Evolutionary conservation across 2,888 invertebrate genomes (phyloP).

Genomic region (Lycophotia porphyrea): DNA sequence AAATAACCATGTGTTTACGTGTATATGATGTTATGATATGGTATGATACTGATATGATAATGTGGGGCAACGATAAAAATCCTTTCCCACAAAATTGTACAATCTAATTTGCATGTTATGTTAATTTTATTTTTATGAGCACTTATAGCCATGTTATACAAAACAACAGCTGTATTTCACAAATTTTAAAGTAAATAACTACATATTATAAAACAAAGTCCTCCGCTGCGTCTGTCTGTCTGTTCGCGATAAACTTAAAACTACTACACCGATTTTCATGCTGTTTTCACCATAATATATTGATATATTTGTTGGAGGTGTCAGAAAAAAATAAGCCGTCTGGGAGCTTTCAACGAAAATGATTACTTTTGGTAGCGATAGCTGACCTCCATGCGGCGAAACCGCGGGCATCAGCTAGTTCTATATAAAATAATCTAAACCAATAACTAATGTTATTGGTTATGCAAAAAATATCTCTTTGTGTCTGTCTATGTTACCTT

Average conservation of each 20-base stretch:
- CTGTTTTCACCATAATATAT: too few relatives aligned
- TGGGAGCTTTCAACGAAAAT: too few relatives aligned
- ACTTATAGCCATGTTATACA: slow-evolving; percentile 24
- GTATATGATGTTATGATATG: background rate
- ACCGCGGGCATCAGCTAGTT: too few relatives aligned
- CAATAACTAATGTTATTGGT: too few relatives aligned
- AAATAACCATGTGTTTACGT: background rate
- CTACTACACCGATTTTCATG: too few relatives aligned
- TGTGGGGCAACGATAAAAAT: slow-evolving; percentile 10
- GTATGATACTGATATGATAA: slow-evolving; percentile 10
- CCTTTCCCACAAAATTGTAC: slow-evolving; percentile 23
- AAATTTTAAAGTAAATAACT: slow-evolving; percentile 7
- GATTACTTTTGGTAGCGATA: too few relatives aligned
- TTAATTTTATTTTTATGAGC: slow-evolving; percentile 42
- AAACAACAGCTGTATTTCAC: slow-evolving; percentile 27
- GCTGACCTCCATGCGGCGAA: too few relatives aligned
- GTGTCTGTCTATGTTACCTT: background rate
- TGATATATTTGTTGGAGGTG: too few relatives aligned
- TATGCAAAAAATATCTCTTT: background rate
- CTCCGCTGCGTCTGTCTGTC: too few relatives aligned
- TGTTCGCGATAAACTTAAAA: too few relatives aligned
- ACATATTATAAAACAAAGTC: too few relatives aligned
- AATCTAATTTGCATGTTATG: slow-evolving; percentile 46
- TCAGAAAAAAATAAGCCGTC: too few relatives aligned
- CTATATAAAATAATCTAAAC: background rate